phyloP scores from a whole-genome alignment of 2,888 invertebrate species.

The Glaucopsyche alexis region DNA sequence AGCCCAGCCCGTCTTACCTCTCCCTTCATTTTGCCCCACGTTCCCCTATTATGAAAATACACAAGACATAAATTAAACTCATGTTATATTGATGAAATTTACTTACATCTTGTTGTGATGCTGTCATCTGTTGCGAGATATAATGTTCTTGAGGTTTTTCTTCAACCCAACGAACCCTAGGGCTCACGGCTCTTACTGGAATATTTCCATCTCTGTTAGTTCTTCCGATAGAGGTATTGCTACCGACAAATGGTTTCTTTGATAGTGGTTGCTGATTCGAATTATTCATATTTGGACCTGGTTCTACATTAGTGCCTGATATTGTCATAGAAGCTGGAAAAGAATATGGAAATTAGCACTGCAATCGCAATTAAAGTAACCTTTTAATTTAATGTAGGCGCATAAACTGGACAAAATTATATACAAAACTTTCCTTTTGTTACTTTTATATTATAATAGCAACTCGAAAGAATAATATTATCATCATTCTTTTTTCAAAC shows the following conservation, averaged over 20 bases:
- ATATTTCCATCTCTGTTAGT: slow-evolving; percentile 70
- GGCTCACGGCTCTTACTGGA: slow-evolving; percentile 76
- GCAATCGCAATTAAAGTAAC: not conserved
- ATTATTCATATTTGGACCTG: slow-evolving; percentile 67
- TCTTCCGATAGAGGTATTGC: slow-evolving; percentile 73
- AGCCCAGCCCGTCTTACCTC: no score
- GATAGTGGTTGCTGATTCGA: slow-evolving; percentile 70
- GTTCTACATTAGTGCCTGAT: slow-evolving; percentile 81
- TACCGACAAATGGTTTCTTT: slow-evolving; percentile 76
- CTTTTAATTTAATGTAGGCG: slow-evolving; percentile 33
- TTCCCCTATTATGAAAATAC: no score
- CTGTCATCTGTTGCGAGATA: slow-evolving; percentile 64
- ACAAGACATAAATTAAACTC: no score
- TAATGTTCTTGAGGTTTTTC: slow-evolving; percentile 68
- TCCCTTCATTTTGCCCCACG: no score
- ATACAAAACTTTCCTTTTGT: slow-evolving; percentile 52
- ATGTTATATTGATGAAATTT: not conserved
- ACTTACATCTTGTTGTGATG: slow-evolving; percentile 74
- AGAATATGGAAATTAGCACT: slow-evolving; percentile 1
- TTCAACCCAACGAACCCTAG: slow-evolving; percentile 74
- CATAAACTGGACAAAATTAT: slow-evolving; percentile 64
- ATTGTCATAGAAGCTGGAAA: slow-evolving; percentile 86
- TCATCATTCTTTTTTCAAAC: not conserved
- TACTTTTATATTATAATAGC: not conserved
- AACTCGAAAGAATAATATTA: not conserved